Evolutionary conservation across 2,113 vertebrate species (phyloP), one percentile per base, ranked within the genome.

Genomic region (Ciconia boyciana): DNA sequence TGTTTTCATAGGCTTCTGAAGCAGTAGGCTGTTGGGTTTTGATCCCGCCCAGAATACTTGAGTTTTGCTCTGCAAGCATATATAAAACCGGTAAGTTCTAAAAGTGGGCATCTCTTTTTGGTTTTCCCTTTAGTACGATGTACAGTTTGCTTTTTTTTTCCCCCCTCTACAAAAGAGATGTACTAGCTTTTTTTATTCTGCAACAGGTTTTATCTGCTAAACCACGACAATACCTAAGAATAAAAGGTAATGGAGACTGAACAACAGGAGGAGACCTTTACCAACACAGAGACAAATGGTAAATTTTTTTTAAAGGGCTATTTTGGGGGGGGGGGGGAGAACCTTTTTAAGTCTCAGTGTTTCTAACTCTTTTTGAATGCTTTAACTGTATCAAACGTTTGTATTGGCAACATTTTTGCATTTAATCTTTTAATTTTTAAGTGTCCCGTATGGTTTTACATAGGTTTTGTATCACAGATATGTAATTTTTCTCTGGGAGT

Each of bases 211-310:
- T 70, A 55, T 79, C 87, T 97, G 74, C 94, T 36, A 36, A 36
- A 36, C 36, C 36, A 36, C 36, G 36, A 36, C 36, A 36, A 78
- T 70, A 89, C 95, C 94, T 97, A 97, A 93, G 88, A 58, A 90
- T 84, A 93, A 95, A 97, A 96, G 96, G 98, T 97, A 97, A 99
- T 99, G 99, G 99, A 99, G 96, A 98, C 98, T 96, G 99, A 99
- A 89, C 98, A 98, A 80, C 99, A 99, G 83, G 99, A 99, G 51
- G 97, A 98, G 94, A 99, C 98, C 87, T 99, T 99, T 96, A 98
- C 98, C 97, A 99, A 98, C 97, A 98, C 99, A 36, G 99, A 99
- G 95, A 99, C 99, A 54, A 99, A 99, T 87, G 99, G 99, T 98
- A 97, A 98, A 11, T 70, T 97, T 93, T 93, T 96, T 97, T 86